Percentiles rank a stretch among this genome's conserved stretches.
Conservation (phyloP, 2,797 vertebrate species). For the Typhlichthys subterraneus region DNA sequence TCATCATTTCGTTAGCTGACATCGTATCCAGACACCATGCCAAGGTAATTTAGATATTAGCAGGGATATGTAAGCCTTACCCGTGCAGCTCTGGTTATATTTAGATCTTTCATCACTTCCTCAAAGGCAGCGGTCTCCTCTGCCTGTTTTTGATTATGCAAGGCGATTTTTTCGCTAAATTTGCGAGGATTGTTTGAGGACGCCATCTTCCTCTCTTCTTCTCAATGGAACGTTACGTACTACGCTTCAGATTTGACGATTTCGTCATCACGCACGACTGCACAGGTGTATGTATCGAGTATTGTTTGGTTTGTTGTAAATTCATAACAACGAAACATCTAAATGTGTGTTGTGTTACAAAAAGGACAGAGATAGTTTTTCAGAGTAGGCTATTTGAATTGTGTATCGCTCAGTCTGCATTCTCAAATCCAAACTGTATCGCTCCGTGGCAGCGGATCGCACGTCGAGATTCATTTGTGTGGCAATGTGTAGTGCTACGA, state of each 20-base stretch:
- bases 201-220: slow-evolving; percentile 95
- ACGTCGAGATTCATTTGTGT: no score
- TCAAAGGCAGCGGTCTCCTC: slow-evolving; percentile 97
- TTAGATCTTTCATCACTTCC: slow-evolving; percentile 96
- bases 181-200: slow-evolving; percentile 98
- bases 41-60: slow-evolving; percentile 36
- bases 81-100: slow-evolving; percentile 94
- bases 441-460: no score
- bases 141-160: slow-evolving; percentile 96
- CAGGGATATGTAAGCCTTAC: slow-evolving; percentile 72
- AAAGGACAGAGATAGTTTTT: no score
- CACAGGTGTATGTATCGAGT: slow-evolving; percentile 4
- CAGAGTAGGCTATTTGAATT: no score
- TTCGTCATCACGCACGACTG: slow-evolving; percentile 70
- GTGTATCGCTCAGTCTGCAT: no score
- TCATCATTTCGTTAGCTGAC: no score
- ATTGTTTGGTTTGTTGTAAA: no score
- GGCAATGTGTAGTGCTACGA: no score
- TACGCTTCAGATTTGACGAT: slow-evolving; percentile 54
- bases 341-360: no score
- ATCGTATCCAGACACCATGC: slow-evolving; percentile 21
- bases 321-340: no score
- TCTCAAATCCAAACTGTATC: no score
- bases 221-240: slow-evolving; percentile 83
- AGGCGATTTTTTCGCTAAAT: slow-evolving; percentile 98